Percentiles rank a stretch among this genome's conserved stretches.
These are phyloP conservation scores for Alfaro cultratus DNA, from an alignment of 2,797 vertebrate genomes.

Conservation along the genomic window DNA sequence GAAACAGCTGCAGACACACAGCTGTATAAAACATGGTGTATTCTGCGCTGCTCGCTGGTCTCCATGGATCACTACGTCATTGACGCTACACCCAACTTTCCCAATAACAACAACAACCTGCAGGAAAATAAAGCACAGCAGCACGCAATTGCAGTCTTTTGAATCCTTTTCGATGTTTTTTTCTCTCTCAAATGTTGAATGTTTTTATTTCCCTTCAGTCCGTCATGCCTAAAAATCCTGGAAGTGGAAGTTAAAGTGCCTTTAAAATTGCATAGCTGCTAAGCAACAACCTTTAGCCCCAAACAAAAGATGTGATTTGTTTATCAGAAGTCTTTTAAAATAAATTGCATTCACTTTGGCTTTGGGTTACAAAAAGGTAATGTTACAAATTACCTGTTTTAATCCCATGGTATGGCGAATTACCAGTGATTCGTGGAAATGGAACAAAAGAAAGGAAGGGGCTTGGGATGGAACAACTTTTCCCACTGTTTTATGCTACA, in stretches of 20 bases:
- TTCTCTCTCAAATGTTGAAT: constrained; percentile 28
- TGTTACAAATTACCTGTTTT: background rate
- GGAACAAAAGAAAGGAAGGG: background rate
- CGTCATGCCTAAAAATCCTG: constrained; percentile 51
- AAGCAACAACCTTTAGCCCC: constrained; percentile 47
- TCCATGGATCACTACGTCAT: constrained; percentile 52
- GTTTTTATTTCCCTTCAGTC: constrained; percentile 43
- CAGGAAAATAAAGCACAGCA: constrained; percentile 5
- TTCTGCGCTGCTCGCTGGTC: constrained; percentile 47
- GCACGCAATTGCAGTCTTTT: constrained; percentile 22
- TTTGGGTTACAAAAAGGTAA: constrained; percentile 29
- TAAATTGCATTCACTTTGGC: background rate
- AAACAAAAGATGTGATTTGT: constrained; percentile 47
- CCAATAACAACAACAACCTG: constrained; percentile 37
- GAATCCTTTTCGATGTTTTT: constrained; percentile 24
- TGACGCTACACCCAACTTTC: constrained; percentile 38
- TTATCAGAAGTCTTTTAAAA: constrained; percentile 23
- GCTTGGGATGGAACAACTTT: background rate
- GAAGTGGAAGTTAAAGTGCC: constrained; percentile 58
- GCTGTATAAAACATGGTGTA: constrained; percentile 62
- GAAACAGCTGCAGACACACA: constrained; percentile 71
- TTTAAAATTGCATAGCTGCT: constrained; percentile 57
- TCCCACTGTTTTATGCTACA: background rate
- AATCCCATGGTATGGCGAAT: background rate
- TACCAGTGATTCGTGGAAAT: background rate